Evolutionary conservation across 2,888 invertebrate genomes (phyloP).

Genomic region (Epicampocera succincta): DNA sequence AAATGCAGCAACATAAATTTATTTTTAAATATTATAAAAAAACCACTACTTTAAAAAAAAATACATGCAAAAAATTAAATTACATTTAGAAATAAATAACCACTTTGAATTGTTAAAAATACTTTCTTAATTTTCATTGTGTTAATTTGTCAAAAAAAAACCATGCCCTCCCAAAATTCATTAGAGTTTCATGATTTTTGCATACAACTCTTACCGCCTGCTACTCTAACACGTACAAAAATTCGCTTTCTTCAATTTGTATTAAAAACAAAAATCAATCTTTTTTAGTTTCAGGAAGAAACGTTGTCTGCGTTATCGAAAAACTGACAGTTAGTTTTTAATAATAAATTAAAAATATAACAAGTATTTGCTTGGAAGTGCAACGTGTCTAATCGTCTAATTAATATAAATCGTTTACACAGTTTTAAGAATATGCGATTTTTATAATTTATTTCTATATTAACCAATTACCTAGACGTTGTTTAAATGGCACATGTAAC

Average conservation of each 20-base stretch:
- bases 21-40: conserved; percentile 21
- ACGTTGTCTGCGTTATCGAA: too few species aligned
- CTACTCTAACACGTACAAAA: too few species aligned
- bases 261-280: too few species aligned
- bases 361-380: conserved; percentile 13
- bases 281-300: too few species aligned
- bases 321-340: too few species aligned
- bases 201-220: conserved; percentile 17
- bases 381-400: neutral
- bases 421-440: too few species aligned
- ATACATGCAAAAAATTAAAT: conserved; percentile 35
- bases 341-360: too few species aligned
- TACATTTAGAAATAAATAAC: neutral
- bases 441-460: too few species aligned
- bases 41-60: conserved; percentile 38
- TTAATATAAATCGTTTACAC: too few species aligned
- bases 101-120: neutral
- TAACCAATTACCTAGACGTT: too few species aligned
- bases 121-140: neutral
- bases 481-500: too few species aligned
- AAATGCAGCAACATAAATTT: conserved; percentile 62
- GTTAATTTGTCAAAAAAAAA: conserved; percentile 61
- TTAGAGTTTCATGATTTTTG: conserved; percentile 49
- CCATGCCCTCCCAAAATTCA: conserved; percentile 73
- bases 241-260: too few species aligned